Base-by-base conservation (phyloP, 2,888 invertebrate species). In the Platycheirus rosarum region DNA sequence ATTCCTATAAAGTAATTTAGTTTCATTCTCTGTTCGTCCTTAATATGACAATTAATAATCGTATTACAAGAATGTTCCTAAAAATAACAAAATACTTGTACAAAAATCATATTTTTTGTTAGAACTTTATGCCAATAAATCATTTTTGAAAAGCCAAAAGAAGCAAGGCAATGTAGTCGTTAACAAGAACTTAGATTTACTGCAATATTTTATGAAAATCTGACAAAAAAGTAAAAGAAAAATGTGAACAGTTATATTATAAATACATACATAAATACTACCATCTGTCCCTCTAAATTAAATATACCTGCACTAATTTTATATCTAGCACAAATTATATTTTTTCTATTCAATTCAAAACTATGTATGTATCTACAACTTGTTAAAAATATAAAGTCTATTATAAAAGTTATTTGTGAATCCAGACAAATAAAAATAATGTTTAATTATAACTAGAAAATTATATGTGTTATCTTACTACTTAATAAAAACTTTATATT, bases 21-120 rank as follows among this genome's bases (percentile, higher is more conserved):
- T 40, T 57, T 32, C 44, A 8, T 9, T 40, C 53, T 71, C 16
- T 76, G 71, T 71, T 65, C 48, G 68, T 77, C 46, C 35, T 42
- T 20, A 37, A 62, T 55, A 44, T 71, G 53, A 63, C 63, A 42
- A 77, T 82, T 77, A 77, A 82, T 66, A 44, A 63, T 76, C 66
- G 77, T 82, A 68, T 77, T 82, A 82, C 77, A 77, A 77, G 71
- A 66, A 77, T 82, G 82, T 73, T 82, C 62, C 77, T 82, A 55
- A 63, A 68, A 29, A 18, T 44, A 35, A 60, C 53, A 42, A 71
- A 65, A 37, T 62, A 63, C 23, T 32, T 60, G 62, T 49, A 18
- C 46, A 60, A 74, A 51, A 57, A 35, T 42, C 16, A 71, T 49
- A 63, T 29, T 51, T 23, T 26, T 55, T 26, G 8, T 1, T 14